Evolutionary conservation across 2,113 vertebrate genomes (phyloP), one percentile per base, ranked within the genome.

Genomic region (Eubucco bourcierii): DNA sequence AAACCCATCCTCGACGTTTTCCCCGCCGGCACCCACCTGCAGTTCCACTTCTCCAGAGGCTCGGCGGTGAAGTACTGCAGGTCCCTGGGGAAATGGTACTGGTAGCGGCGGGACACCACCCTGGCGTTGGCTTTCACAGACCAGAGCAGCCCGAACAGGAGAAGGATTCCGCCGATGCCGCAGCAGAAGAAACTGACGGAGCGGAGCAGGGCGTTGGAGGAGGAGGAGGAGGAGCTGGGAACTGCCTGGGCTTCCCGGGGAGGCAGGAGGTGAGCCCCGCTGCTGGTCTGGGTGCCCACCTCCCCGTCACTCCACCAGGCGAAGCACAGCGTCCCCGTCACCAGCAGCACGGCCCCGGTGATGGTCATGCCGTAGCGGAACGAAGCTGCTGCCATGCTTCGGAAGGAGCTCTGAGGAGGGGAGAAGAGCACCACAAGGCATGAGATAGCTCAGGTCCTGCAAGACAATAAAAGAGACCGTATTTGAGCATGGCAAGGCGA

Each of bases 171-270:
- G 0, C 98, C 97, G 5, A 95, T 63, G 6, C 97, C 91, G 0
- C 97, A 97, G 95, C 97, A 98, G 93, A 97, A 94, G 93, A 98
- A 96, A 91, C 97, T 97, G 94, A 97, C 46, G 3, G 95, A 96
- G 94, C 95, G 97, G 61, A 98, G 97, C 77, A 97, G 76, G 8
- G 95, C 47, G 2, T 72, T 95, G 79, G 96, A 95, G 34, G 95
- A 94, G 58, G 47, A 50, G 47, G 96, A 95, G n/a, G 95, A 94
- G 59, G 95, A 91, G 44, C 85, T 70, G 64, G 89, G 78, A 2
- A 94, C 87, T 0, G 44, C 93, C n/a, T 88, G 61, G 21, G 86
- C 56, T 10, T 91, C 95, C 47, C 65, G 71, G 7, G 94, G 94
- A 4, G 74, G 88, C 73, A 90, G 55, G 2, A 64, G 93, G 8